Percentiles rank a stretch among this genome's conserved stretches.
phyloP scores from a whole-genome alignment of 37 sponge, comb jelly and placozoan species.

The Bolinopsis microptera region DNA sequence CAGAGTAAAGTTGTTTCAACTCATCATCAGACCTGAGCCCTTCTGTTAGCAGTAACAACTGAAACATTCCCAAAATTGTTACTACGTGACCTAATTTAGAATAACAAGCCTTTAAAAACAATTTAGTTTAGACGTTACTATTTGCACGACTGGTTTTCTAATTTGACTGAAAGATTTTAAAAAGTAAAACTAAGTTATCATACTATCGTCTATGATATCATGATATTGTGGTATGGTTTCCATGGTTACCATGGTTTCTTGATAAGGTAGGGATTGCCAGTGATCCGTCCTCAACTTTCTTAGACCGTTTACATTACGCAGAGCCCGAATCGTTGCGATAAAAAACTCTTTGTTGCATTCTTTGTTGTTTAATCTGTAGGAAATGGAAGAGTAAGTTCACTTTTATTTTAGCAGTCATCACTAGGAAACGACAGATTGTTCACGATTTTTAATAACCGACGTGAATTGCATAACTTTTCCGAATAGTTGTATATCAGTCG shows the following conservation, averaged over 20 bases:
- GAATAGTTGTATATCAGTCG: too few relatives aligned
- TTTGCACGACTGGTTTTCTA: too few relatives aligned
- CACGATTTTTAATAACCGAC: too few relatives aligned
- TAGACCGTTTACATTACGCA: conserved; percentile 30
- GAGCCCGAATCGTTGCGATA: neutral
- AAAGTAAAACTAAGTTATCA: too few relatives aligned
- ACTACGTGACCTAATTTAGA: too few relatives aligned
- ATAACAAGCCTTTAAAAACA: too few relatives aligned
- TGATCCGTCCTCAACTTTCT: conserved; percentile 45
- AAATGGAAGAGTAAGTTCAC: neutral
- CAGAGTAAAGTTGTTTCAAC: conserved; percentile 6
- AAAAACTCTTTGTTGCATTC: conserved; percentile 1
- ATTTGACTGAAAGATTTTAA: too few relatives aligned
- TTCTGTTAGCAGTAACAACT: conserved; percentile 18
- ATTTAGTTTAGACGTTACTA: too few relatives aligned
- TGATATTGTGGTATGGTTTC: too few relatives aligned
- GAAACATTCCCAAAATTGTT: neutral
- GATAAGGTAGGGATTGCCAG: conserved; percentile 57
- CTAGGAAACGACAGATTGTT: too few relatives aligned
- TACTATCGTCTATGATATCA: too few relatives aligned
- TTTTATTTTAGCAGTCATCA: neutral
- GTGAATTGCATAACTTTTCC: too few relatives aligned
- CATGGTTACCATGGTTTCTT: conserved; percentile 54
- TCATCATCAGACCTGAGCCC: conserved; percentile 23
- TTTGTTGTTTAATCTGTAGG: conserved; percentile 10